Conservation (phyloP, 35 echinoderm and acorn worm genomes). For the Ophiothrix spiculata region DNA sequence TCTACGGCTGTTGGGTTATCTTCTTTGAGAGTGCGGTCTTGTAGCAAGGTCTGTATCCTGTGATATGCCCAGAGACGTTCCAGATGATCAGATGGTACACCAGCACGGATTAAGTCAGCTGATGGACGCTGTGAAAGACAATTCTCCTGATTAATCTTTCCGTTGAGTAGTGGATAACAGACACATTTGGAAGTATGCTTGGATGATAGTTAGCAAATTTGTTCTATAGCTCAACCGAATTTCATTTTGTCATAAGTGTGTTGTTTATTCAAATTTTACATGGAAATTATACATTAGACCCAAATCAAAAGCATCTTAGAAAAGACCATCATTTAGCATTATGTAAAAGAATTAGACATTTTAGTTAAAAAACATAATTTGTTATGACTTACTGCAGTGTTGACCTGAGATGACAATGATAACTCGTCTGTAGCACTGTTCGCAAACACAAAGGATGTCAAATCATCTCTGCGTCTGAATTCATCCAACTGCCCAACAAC, state of each 20-base stretch:
- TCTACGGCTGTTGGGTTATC: constrained; percentile 26
- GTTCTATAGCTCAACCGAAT: too few species aligned
- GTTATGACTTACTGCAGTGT: constrained; percentile 39
- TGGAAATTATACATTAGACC: too few species aligned
- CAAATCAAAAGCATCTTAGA: too few species aligned
- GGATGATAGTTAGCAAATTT: neutral
- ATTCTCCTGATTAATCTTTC: neutral
- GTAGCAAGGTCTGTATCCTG: constrained; percentile 57
- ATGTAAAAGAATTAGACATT: neutral
- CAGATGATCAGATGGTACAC: constrained; percentile 58
- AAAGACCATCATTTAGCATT: too few species aligned
- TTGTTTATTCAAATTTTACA: too few species aligned
- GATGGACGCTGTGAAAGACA: constrained; percentile 55
- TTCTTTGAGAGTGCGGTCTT: constrained; percentile 38
- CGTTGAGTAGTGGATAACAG: neutral
- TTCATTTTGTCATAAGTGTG: too few species aligned
- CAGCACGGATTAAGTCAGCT: constrained; percentile 30
- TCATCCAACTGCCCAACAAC: constrained; percentile 71
- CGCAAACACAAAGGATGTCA: constrained; percentile 60
- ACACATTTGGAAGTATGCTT: neutral
- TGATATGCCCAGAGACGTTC: constrained; percentile 81
- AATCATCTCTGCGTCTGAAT: constrained; percentile 12
- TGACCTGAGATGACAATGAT: constrained; percentile 31
- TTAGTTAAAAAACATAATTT: too few species aligned
- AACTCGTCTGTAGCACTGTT: constrained; percentile 67